These are phyloP conservation scores for Distichodus sexfasciatus DNA, from an alignment of 2,797 vertebrate species.

Conservation along the genomic window DNA sequence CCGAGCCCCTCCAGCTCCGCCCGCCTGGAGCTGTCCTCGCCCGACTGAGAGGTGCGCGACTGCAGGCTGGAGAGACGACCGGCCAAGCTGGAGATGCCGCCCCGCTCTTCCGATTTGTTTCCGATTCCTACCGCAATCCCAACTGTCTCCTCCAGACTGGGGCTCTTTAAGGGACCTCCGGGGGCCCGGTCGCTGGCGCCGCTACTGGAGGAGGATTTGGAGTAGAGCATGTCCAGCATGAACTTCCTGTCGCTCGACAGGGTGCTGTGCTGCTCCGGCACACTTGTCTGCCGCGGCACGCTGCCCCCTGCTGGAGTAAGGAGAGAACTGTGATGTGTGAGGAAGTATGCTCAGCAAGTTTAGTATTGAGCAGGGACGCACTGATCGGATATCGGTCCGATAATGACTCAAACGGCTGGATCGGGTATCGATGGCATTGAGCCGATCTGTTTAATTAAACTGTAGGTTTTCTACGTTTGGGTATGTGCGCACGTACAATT, in stretches of 20 bases:
- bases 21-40: conserved; percentile 56
- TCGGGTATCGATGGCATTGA: no score
- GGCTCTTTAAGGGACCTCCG: conserved; percentile 46
- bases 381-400: no score
- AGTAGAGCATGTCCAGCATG: conserved; percentile 77
- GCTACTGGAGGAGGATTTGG: conserved; percentile 56
- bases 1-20: conserved; percentile 67
- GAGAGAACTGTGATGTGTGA: no score
- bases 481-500: no score
- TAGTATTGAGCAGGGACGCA: no score
- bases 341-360: no score
- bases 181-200: conserved; percentile 16
- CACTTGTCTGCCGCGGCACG: conserved; percentile 50
- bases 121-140: conserved; percentile 36
- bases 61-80: conserved; percentile 46
- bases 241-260: conserved; percentile 75
- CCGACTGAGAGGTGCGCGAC: conserved; percentile 9
- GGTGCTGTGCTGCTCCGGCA: conserved; percentile 61
- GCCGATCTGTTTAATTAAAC: no score
- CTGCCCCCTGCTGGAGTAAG: conserved; percentile 50
- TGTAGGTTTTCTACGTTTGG: no score
- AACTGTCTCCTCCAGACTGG: conserved; percentile 6
- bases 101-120: no score
- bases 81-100: conserved; percentile 34
- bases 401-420: no score